These are phyloP conservation scores for Hemibagrus wyckioides DNA, from an alignment of 2,113 vertebrate genomes.

Conservation along the genomic window DNA sequence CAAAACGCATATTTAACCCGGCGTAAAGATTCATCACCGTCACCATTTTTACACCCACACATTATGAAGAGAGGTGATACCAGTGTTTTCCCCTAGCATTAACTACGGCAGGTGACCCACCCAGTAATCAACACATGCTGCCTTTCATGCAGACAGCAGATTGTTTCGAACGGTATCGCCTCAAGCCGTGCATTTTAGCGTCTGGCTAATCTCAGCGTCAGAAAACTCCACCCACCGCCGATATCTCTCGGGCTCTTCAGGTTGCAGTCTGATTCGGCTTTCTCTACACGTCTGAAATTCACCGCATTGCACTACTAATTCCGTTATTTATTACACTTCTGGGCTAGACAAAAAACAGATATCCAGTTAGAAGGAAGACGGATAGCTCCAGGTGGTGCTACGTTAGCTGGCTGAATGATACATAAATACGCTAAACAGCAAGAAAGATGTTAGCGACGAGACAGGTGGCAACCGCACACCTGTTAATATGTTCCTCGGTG, in stretches of 20 bases:
- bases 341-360: not conserved
- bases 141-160: not conserved
- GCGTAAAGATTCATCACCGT: not conserved
- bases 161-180: not conserved
- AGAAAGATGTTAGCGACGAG: not conserved
- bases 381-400: not conserved
- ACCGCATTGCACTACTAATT: not conserved
- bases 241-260: not conserved
- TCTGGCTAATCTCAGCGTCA: not conserved
- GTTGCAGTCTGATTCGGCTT: not conserved
- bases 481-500: not conserved
- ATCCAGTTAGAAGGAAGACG: not conserved
- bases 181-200: not conserved
- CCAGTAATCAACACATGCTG: slow-evolving; percentile 18
- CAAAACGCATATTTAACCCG: not conserved
- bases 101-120: not conserved
- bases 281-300: not conserved
- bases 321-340: not conserved
- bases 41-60: not conserved
- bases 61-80: not conserved
- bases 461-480: not conserved
- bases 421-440: not conserved
- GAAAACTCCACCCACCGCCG: not conserved
- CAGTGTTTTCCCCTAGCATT: not conserved
- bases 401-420: not conserved